Percentiles rank a stretch among this genome's conserved stretches.
These are phyloP conservation scores for Desmodus rotundus DNA, from an alignment of 2,113 vertebrate genomes.

Conservation along the genomic window DNA sequence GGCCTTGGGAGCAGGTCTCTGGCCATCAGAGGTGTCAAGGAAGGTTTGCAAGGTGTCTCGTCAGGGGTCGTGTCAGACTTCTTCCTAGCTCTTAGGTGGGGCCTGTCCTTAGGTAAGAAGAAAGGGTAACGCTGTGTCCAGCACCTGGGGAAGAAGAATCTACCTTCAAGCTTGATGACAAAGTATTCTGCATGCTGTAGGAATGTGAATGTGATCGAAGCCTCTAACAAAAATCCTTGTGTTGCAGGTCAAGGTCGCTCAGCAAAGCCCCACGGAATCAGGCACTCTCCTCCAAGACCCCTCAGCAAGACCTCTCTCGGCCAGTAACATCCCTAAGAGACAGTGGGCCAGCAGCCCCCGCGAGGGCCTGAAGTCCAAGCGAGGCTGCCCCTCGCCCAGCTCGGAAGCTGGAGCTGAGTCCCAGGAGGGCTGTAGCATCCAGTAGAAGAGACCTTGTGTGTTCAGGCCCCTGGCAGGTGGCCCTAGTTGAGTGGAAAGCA, in stretches of 20 bases:
- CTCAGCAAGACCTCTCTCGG: constrained; percentile 59
- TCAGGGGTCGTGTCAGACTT: too few species aligned
- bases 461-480: neutral
- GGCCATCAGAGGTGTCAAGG: neutral
- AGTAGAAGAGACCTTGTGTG: constrained; percentile 72
- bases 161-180: neutral
- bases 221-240: constrained; percentile 49
- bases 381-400: constrained; percentile 22
- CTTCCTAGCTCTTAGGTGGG: too few species aligned
- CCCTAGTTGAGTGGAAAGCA: neutral
- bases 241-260: constrained; percentile 72
- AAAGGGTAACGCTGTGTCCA: too few species aligned
- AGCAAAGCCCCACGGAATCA: constrained; percentile 6
- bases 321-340: constrained; percentile 55
- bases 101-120: too few species aligned
- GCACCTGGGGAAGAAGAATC: too few species aligned
- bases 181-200: neutral
- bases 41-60: neutral
- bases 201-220: neutral
- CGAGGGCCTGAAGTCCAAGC: constrained; percentile 2
- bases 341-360: constrained; percentile 25
- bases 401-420: constrained; percentile 60
- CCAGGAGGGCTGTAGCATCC: constrained; percentile 87
- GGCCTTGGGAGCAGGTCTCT: neutral
- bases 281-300: neutral